A percentile compares a stretch with the other conserved stretches of the same genome.
These are phyloP conservation scores for Callyntrura guangdongensis DNA, from an alignment of 2,888 invertebrate species.

Conservation along the genomic window DNA sequence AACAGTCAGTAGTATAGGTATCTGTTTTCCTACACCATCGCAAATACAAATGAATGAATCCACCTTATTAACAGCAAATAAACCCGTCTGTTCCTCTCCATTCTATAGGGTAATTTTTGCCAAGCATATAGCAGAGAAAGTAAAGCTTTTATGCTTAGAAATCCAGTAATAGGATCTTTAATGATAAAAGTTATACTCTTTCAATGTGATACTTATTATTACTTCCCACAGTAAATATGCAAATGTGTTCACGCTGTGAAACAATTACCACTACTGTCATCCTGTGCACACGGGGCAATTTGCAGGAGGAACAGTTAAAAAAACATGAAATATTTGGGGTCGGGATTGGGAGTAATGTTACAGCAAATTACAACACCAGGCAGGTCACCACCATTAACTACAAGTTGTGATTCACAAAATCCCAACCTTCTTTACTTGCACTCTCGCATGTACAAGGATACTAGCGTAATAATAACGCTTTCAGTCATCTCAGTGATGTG, in stretches of 20 bases:
- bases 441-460: neutral
- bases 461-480: neutral
- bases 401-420: neutral
- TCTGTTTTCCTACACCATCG: too few species aligned
- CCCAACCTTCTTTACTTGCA: neutral
- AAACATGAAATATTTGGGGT: conserved; percentile 13
- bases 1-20: too few species aligned
- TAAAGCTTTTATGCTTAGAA: neutral
- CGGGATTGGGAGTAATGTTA: neutral
- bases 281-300: neutral
- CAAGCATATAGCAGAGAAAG: neutral
- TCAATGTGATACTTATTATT: neutral
- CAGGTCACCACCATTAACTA: neutral
- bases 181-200: neutral
- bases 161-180: conserved; percentile 46
- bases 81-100: neutral
- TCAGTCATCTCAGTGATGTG: neutral
- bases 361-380: neutral
- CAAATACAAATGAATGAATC: conserved; percentile 7
- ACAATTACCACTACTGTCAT: conserved; percentile 17
- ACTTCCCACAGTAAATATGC: conserved; percentile 50
- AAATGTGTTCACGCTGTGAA: conserved; percentile 36
- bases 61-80: too few species aligned
- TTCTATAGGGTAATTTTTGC: neutral
- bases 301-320: neutral